phyloP scores from a whole-genome alignment of 2,797 vertebrate species.

The Molossus alvarezi region DNA sequence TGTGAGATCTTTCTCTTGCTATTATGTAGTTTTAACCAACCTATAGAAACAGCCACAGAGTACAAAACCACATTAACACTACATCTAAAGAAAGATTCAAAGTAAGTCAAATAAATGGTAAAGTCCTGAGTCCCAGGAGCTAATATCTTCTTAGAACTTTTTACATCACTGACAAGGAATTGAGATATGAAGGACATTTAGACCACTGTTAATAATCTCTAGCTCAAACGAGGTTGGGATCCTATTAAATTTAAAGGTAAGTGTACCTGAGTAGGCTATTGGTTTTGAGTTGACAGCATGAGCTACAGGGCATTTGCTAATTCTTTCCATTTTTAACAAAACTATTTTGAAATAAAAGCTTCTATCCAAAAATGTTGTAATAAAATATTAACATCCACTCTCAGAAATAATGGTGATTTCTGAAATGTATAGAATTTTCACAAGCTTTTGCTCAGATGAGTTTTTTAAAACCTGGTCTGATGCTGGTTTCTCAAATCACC shows the following conservation, averaged over 20 bases:
- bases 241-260: background rate
- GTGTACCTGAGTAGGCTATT: background rate
- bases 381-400: slow-evolving; percentile 61
- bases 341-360: slow-evolving; percentile 51
- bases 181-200: background rate
- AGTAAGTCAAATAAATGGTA: background rate
- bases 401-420: slow-evolving; percentile 58
- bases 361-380: slow-evolving; percentile 31
- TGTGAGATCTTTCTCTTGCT: background rate
- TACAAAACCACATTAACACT: background rate
- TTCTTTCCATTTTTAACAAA: slow-evolving; percentile 47
- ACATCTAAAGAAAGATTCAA: slow-evolving; percentile 12
- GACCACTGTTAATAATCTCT: background rate
- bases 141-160: background rate
- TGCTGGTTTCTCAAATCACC: slow-evolving; percentile 65
- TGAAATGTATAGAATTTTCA: slow-evolving; percentile 64
- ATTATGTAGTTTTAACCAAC: slow-evolving; percentile 42
- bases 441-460: slow-evolving; percentile 26
- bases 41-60: slow-evolving; percentile 43
- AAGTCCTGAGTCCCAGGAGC: background rate
- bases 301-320: background rate
- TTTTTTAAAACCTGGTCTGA: slow-evolving; percentile 44
- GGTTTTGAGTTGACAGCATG: background rate
- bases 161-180: background rate
- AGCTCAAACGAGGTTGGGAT: background rate